Conservation (phyloP, 1,140 invertebrate genomes). For the Dufourea novaeangliae region DNA sequence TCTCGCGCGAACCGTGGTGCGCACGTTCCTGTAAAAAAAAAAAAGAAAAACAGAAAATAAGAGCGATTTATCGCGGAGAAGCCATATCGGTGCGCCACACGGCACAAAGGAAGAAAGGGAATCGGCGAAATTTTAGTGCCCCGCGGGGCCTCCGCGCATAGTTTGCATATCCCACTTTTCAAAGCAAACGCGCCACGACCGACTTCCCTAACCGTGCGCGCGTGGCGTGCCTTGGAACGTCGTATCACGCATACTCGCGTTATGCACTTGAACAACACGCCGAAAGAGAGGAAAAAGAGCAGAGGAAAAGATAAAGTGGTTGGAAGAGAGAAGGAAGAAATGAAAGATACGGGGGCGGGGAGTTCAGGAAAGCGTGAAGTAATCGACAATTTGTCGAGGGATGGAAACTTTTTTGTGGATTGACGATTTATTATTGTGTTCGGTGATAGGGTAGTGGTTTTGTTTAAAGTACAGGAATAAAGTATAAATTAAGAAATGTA, state of each 20-base stretch:
- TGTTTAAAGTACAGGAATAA: too few relatives aligned
- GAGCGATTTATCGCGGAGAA: constrained; percentile 42
- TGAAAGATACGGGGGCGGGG: background rate
- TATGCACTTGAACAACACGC: background rate
- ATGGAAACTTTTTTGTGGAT: background rate
- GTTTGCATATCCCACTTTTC: constrained; percentile 56
- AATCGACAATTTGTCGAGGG: background rate
- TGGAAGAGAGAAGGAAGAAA: background rate
- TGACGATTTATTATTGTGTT: background rate
- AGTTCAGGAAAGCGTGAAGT: too few relatives aligned
- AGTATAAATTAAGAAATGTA: too few relatives aligned
- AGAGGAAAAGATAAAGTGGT: background rate
- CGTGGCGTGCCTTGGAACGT: constrained; percentile 45
- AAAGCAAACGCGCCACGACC: constrained; percentile 40
- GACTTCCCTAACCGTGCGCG: constrained; percentile 52
- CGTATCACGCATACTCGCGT: constrained; percentile 33
- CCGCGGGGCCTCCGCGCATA: constrained; percentile 20
- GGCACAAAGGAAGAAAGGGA: constrained; percentile 35
- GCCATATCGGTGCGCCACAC: constrained; percentile 24
- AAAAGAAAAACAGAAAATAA: too few relatives aligned
- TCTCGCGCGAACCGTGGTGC: background rate
- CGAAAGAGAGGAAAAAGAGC: constrained; percentile 30
- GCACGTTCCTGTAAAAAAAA: constrained; percentile 15
- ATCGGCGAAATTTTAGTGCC: constrained; percentile 43
- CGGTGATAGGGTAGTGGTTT: background rate